Conservation (phyloP, 2,113 vertebrate genomes). For the Thinocorus orbignyianus region DNA sequence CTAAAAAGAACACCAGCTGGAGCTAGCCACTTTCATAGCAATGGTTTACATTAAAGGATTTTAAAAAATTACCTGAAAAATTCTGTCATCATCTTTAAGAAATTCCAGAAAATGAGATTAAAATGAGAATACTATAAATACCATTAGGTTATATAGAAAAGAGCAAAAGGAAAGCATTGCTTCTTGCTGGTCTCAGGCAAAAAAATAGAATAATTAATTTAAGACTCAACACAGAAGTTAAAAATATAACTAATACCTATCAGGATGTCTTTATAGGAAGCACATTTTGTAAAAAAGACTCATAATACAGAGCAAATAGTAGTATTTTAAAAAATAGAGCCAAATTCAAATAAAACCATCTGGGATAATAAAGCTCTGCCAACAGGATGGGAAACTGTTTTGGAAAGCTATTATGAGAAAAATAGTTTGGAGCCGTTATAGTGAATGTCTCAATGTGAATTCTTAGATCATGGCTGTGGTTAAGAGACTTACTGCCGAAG, state of each 20-base stretch:
- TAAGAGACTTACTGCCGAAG: background rate
- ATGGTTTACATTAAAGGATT: background rate
- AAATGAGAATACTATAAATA: background rate
- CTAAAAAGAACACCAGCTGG: background rate
- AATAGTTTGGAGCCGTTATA: background rate
- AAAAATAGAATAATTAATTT: background rate
- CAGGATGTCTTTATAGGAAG: background rate
- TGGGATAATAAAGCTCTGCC: conserved; percentile 4
- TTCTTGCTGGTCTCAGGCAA: background rate
- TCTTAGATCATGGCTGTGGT: background rate
- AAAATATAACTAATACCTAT: background rate
- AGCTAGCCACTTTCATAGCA: background rate
- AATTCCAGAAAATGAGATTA: background rate
- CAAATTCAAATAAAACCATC: background rate
- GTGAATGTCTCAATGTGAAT: background rate
- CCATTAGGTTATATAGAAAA: background rate
- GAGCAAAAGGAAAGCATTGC: background rate
- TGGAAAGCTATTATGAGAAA: conserved; percentile 4
- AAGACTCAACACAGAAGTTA: background rate
- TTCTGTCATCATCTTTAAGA: background rate
- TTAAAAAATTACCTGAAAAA: conserved; percentile 3
- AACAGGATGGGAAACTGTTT: conserved; percentile 1
- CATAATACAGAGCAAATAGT: background rate
- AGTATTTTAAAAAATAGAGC: background rate
- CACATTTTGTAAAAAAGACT: background rate